Percentiles rank a stretch among this genome's conserved stretches.
Conservation (phyloP, 2,113 vertebrate species). For the Neolamprologus cancellatus region DNA sequence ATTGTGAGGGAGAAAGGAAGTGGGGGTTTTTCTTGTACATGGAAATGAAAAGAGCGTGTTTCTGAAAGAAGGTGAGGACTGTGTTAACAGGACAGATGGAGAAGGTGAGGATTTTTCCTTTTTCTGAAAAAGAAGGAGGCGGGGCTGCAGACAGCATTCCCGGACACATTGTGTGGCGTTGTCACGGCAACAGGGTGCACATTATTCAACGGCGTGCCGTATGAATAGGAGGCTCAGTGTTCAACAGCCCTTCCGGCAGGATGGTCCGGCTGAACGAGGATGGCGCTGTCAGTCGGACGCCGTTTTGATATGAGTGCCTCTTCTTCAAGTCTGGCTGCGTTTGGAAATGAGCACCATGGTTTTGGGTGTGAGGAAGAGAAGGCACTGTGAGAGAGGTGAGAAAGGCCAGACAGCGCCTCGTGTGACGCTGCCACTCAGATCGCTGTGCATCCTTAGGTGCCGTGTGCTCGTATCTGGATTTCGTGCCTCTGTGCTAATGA, state of each 20-base stretch:
- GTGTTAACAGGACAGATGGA: neutral
- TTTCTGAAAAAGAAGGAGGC: conserved; percentile 24
- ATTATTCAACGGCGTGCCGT: conserved; percentile 48
- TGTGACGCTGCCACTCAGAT: conserved; percentile 19
- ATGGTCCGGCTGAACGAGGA: conserved; percentile 32
- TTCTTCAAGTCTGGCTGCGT: neutral
- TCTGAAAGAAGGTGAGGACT: neutral
- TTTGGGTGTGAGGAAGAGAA: conserved; percentile 60
- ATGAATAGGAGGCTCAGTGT: conserved; percentile 40
- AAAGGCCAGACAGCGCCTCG: conserved; percentile 19
- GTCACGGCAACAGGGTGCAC: conserved; percentile 54
- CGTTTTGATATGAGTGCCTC: conserved; percentile 28
- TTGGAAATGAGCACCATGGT: conserved; percentile 48
- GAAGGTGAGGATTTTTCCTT: conserved; percentile 26
- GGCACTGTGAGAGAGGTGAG: conserved; percentile 64
- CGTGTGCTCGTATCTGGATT: neutral
- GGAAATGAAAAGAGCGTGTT: neutral
- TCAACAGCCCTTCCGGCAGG: conserved; percentile 21
- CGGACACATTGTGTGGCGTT: conserved; percentile 54
- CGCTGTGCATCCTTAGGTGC: conserved; percentile 14
- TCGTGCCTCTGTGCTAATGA: neutral
- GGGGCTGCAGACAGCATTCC: conserved; percentile 52
- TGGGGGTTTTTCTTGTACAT: neutral
- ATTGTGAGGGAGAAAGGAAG: neutral
- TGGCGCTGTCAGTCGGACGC: neutral